Conservation (phyloP, 2,797 vertebrate species). For the Ctenopoma multispine region DNA sequence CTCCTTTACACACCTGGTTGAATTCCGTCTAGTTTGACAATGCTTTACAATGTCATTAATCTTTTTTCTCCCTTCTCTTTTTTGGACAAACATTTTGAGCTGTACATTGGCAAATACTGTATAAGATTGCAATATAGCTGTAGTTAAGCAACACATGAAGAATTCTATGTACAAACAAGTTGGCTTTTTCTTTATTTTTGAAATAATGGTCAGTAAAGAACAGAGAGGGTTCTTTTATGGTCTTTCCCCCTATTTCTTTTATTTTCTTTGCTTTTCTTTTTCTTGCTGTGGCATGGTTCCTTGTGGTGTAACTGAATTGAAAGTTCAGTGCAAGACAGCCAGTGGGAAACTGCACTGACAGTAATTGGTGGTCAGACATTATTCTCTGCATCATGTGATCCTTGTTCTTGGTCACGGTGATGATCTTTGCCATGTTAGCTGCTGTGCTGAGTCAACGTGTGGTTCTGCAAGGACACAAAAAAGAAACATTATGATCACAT, state of each 20-base stretch:
- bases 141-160: conserved; percentile 93
- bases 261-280: conserved; percentile 81
- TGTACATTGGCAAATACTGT: conserved; percentile 87
- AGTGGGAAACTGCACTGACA: conserved; percentile 72
- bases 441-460: conserved; percentile 98
- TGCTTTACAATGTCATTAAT: conserved; percentile 66
- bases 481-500: conserved; percentile 56
- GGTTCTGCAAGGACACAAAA: conserved; percentile 88
- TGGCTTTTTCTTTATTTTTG: conserved; percentile 82
- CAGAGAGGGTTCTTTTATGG: conserved; percentile 83
- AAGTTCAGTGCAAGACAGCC: conserved; percentile 92
- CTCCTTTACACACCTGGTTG: conserved; percentile 59
- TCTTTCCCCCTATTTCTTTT: conserved; percentile 85
- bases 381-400: conserved; percentile 72
- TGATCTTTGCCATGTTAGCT: conserved; percentile 90
- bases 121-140: conserved; percentile 91
- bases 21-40: conserved; percentile 66
- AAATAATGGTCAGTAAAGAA: conserved; percentile 87
- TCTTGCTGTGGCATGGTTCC: conserved; percentile 88
- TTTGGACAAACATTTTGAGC: conserved; percentile 77
- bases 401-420: conserved; percentile 85
- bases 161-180: conserved; percentile 97
- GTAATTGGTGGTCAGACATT: conserved; percentile 73
- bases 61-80: conserved; percentile 82
- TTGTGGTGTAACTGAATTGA: conserved; percentile 92